Evolutionary conservation across 2,888 invertebrate species (phyloP), one percentile per base, ranked within the genome.

Genomic region (Drosophila phalerata): DNA sequence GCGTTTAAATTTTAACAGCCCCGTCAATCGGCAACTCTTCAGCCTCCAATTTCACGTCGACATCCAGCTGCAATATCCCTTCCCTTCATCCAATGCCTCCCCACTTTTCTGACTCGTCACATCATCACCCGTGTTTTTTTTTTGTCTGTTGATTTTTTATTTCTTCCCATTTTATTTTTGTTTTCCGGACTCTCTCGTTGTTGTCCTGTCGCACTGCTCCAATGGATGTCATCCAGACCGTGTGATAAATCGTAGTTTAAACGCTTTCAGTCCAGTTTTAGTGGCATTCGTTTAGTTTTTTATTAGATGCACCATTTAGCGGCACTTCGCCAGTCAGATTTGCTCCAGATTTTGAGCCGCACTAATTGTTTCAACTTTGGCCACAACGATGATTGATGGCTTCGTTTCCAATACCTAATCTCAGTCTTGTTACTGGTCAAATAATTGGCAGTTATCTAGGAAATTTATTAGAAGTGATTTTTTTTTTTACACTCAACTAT

Each of bases 171-270:
- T 70, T 58, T 53, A 61, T 63, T 61, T 67, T 57, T 48, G 63
- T 32, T 68, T 49, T 60, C 11, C 43, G 8, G 43, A 30, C 62
- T 49, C 15, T 65, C 28, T 55, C 30, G 38, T 45, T 66, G 52
- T 71, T 61, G 53, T 62, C 57, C 66, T 73, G 64, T 47, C 38
- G 48, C 64, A 43, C 40, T 55, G 22, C 49, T 64, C 15, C 45
- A 19, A 15, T 45, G 75, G 65, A 28, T 49, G 60, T 49, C 68
- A 38, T 60, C 22, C 55, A 53, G 60, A 42, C 78, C 48, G 77
- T 57, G 78, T 89, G 90, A 89, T 89, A 89, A 89, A 89, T 89
- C 77, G 87, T 90, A 86, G 88, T 88, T 90, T 90, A 89, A 90
- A 88, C 88, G 89, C 71, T 88, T 86, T 82, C 73, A 77, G 87